Evolutionary conservation across 2,797 vertebrate species (phyloP), one percentile per base, ranked within the genome.

Genomic region (Schizopygopsis pylzovi): DNA sequence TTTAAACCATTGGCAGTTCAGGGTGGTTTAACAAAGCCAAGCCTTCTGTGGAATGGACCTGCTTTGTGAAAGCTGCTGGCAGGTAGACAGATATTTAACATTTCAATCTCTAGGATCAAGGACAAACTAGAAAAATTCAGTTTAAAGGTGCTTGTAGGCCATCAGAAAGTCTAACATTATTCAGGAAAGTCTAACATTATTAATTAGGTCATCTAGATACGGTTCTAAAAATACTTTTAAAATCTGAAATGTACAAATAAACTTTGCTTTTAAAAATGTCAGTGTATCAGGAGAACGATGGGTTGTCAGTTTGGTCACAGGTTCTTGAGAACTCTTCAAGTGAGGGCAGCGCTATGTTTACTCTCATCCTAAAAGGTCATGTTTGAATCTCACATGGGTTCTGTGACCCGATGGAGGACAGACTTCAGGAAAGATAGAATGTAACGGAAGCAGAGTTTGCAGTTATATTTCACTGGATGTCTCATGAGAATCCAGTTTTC

Each of bases 1-100:
- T 90, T 89, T 39, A 39, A 39, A 39, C 88, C 88, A 88, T 83
- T 89, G 87, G 92, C 61, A 90, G 90, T 89, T 91, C 89, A 85
- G 88, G 90, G 92, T 91, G 90, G 89, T 90, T 92, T 93, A 92
- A 93, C 90, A 93, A 91, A 91, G 28, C 56, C 43, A 45, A 45
- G 25, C 59, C 73, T 22, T 47, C 20, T 54, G 20, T 88, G 68
- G 88, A 92, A 93, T 91, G 90, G 93, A 84, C 85, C 87, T 85
- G 13, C 33, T 56, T 63, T 83, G 43, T 76, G 56, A 72, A 12
- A 43, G 4, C 45, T n/a, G 20, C 25, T 68, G 70, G 71, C 71
- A n/a, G 52, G 39, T 22, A 59, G 16, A 67, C 13, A 76, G 13
- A 83, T 43, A 41, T 84, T 77, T 67, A 68, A 28, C 45, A 39